phyloP scores from a whole-genome alignment of 1,140 invertebrate species.

The Drosophila bipectinata region DNA sequence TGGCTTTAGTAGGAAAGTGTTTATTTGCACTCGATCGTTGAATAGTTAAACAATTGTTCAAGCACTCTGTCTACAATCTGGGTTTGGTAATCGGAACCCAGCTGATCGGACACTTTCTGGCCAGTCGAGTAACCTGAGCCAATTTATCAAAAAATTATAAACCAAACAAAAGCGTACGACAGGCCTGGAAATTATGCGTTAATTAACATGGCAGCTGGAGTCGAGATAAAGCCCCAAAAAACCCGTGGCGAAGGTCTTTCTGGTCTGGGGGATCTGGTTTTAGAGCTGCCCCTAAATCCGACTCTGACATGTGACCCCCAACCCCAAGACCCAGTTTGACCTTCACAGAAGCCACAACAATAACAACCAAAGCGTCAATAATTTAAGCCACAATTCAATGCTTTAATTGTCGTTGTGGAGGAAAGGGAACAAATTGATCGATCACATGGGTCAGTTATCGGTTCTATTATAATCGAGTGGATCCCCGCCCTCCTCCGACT shows the following conservation, averaged over 20 bases:
- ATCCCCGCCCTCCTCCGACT: conserved; percentile 1
- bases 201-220: conserved; percentile 68
- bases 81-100: conserved; percentile 47
- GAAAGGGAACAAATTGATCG: conserved; percentile 38
- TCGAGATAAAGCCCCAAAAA: conserved; percentile 17
- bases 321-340: conserved; percentile 29
- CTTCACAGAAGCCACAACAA: conserved; percentile 41
- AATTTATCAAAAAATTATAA: conserved; percentile 64
- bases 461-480: conserved; percentile 12
- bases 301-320: conserved; percentile 68
- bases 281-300: conserved; percentile 35
- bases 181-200: conserved; percentile 70
- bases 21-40: background rate
- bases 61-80: conserved; percentile 18
- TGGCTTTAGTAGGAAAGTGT: conserved; percentile 34
- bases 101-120: conserved; percentile 48
- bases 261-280: conserved; percentile 55
- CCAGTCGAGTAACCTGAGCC: conserved; percentile 30
- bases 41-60: conserved; percentile 20
- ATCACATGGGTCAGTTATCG: conserved; percentile 41
- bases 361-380: background rate
- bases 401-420: conserved; percentile 37
- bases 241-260: conserved; percentile 25
- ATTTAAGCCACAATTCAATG: conserved; percentile 26
- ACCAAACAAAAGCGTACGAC: conserved; percentile 39